Evolutionary conservation across 1,140 invertebrate genomes (phyloP), one percentile per base, ranked within the genome.

Genomic region (Euura saliciscinereae): DNA sequence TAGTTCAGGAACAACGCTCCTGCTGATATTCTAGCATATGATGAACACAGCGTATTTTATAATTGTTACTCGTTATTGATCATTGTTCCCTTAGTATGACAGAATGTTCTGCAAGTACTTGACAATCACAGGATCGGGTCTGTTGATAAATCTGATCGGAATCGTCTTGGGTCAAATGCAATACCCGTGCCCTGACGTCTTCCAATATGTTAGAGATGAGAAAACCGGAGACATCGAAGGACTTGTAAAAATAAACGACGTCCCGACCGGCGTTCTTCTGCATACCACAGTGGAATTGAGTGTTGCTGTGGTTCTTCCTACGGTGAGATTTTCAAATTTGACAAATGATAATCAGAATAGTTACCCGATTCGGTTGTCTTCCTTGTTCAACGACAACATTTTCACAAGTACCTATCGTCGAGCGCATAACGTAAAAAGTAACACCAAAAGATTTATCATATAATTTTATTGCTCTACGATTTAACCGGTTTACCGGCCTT

Each of bases 151-250:
- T 4, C 51, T 59, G 8, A 6, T 59, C 51, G 5, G 51, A 6
- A 59, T 59, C 10, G 51, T 8, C 10, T 59, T 59, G 10, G 51
- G 51, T 59, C 51, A 59, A 59, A 59, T 59, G 10, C 51, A 59
- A 11, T 11, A n/a, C 13, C 85, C 87, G 2, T 88, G 87, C 78
- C 84, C 87, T 13, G 67, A 84, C n/a, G 81, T 85, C 10, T 88
- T 89, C 72, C 73, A 74, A n/a, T 89, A 89, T 71, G 79, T 85
- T 74, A 73, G 68, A 0, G 80, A 83, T 44, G 76, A 79, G 0
- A 72, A 76, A 3, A 78, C 80, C 11, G 80, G 82, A 74, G 82
- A 86, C 74, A 81, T 85, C 28, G 79, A 78, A 42, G 82, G 87
- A 4, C 74, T 75, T 8, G 76, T 86, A 2, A 75, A 82, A 69